Conservation (phyloP, 2,113 vertebrate species). For the Holacanthus passer region DNA sequence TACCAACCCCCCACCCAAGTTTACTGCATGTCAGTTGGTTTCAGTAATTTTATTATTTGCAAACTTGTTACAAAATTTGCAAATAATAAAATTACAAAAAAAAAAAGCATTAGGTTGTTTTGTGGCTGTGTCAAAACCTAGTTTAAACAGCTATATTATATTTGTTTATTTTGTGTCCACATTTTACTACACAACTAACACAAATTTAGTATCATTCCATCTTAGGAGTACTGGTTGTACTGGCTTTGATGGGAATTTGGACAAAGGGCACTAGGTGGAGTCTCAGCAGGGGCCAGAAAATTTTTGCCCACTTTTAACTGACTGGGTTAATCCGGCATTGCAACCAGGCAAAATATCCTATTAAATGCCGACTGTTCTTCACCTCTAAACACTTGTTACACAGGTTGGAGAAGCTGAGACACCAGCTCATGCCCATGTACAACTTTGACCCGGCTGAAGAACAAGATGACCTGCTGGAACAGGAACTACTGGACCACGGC, state of each 20-base stretch:
- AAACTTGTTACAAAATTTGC: background rate
- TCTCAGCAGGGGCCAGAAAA: background rate
- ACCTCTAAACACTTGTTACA: background rate
- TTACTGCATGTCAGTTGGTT: background rate
- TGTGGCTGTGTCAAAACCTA: background rate
- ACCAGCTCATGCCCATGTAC: constrained; percentile 99
- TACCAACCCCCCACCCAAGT: background rate
- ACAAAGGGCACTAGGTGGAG: background rate
- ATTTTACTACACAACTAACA: background rate
- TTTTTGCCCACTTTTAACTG: background rate
- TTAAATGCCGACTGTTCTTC: background rate
- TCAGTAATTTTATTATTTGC: background rate
- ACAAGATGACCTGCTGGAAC: constrained; percentile 97
- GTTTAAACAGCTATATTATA: background rate
- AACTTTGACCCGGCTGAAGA: constrained; percentile 98
- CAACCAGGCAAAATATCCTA: background rate
- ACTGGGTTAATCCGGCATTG: background rate
- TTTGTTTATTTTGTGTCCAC: background rate
- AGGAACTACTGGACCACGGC: constrained; percentile 95
- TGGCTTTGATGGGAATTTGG: background rate
- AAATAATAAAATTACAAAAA: background rate
- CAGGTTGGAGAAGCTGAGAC: constrained; percentile 96
- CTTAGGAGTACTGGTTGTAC: background rate
- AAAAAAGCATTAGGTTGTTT: background rate
- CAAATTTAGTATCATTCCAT: background rate